These are phyloP conservation scores for Julus scandinavius DNA, from an alignment of 2,888 invertebrate genomes.

Conservation along the genomic window DNA sequence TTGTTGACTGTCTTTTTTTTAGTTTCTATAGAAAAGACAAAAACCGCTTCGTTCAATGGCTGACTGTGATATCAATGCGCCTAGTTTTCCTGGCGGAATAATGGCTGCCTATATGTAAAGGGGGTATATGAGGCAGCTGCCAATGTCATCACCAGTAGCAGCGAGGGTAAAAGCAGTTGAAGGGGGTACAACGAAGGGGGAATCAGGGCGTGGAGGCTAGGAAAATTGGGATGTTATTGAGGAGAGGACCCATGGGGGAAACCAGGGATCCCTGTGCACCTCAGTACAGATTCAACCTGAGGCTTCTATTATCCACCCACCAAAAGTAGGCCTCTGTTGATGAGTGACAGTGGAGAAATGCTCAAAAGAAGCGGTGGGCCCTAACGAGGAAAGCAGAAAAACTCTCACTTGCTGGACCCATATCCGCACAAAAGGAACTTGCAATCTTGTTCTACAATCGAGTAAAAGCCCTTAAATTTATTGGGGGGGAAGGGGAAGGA, in stretches of 20 bases:
- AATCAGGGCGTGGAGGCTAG: not conserved
- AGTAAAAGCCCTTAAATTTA: no score
- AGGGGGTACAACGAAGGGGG: not conserved
- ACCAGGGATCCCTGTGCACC: constrained; percentile 26
- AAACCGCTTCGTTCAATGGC: constrained; percentile 7
- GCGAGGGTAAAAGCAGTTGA: constrained; percentile 37
- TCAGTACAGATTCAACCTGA: not conserved
- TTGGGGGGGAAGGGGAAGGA: no score
- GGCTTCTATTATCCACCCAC: constrained; percentile 1
- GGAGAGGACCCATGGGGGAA: not conserved
- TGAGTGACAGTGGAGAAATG: constrained; percentile 12
- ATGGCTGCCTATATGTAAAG: not conserved
- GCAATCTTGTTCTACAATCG: no score
- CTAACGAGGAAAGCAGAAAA: not conserved
- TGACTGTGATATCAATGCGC: constrained; percentile 7
- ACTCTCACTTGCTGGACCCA: not conserved
- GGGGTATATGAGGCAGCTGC: constrained; percentile 29
- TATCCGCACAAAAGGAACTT: no score
- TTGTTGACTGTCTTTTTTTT: constrained; percentile 11
- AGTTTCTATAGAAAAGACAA: not conserved
- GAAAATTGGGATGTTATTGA: constrained; percentile 20
- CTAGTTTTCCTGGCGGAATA: not conserved
- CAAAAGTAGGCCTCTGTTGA: not conserved
- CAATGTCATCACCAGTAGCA: constrained; percentile 29
- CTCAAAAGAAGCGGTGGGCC: not conserved